These are phyloP conservation scores for Azorinus chamasolen DNA, from an alignment of 2,888 invertebrate genomes.

Conservation along the genomic window DNA sequence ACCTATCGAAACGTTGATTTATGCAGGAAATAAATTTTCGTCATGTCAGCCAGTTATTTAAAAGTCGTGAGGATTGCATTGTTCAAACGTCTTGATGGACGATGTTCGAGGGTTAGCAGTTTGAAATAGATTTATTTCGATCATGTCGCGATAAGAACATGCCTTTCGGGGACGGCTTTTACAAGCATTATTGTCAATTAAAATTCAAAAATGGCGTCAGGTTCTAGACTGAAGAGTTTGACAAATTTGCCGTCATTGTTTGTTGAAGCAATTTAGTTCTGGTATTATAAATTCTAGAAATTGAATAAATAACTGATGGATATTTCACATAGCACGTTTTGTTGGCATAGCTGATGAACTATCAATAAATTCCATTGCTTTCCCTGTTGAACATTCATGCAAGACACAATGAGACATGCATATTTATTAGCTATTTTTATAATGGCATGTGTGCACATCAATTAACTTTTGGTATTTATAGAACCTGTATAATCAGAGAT, in stretches of 20 bases:
- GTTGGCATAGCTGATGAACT: too few species aligned
- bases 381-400: too few species aligned
- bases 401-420: too few species aligned
- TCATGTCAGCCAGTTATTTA: conserved; percentile 1
- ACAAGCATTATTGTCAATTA: not conserved
- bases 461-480: too few species aligned
- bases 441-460: too few species aligned
- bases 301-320: too few species aligned
- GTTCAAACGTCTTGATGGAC: not conserved
- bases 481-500: too few species aligned
- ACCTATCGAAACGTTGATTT: not conserved
- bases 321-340: too few species aligned
- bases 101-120: not conserved
- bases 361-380: too few species aligned
- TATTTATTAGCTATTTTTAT: too few species aligned
- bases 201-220: too few species aligned
- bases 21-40: conserved; percentile 8
- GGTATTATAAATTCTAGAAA: too few species aligned
- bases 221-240: conserved; percentile 1
- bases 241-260: not conserved
- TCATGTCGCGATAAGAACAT: conserved; percentile 33
- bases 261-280: not conserved
- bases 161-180: conserved; percentile 23
- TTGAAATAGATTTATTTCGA: conserved; percentile 42
- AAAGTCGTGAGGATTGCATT: not conserved